Percentiles rank a stretch among this genome's conserved stretches.
Conservation (phyloP, 2,888 invertebrate species). For the Sarcophaga caerulescens region DNA sequence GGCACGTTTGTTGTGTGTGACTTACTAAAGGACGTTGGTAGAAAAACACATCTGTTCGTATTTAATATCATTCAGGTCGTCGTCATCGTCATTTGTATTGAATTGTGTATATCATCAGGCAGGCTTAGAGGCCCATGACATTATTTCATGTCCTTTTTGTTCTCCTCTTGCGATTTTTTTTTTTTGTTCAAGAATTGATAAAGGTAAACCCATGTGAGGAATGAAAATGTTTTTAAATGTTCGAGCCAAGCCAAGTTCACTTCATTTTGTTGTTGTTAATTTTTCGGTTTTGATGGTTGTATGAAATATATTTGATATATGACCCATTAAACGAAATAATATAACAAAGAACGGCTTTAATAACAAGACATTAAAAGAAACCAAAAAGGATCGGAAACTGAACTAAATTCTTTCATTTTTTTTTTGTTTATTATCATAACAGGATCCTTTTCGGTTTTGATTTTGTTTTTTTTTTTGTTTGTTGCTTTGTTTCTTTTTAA, state of each 20-base stretch:
- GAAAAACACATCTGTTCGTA: slow-evolving; percentile 61
- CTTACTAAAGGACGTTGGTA: neutral
- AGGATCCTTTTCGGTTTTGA: slow-evolving; percentile 29
- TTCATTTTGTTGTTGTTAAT: no score
- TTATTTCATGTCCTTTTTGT: slow-evolving; percentile 6
- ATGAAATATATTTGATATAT: slow-evolving; percentile 4
- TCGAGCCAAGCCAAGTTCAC: no score
- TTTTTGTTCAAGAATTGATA: slow-evolving; percentile 44
- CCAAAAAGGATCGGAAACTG: neutral
- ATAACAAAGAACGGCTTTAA: slow-evolving; percentile 25
- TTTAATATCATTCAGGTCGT: slow-evolving; percentile 33
- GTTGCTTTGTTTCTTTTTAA: slow-evolving; percentile 7
- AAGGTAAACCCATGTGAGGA: slow-evolving; percentile 40
- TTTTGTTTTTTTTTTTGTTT: slow-evolving; percentile 38
- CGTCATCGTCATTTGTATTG: slow-evolving; percentile 14
- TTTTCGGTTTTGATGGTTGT: neutral
- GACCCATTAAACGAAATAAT: slow-evolving; percentile 39
- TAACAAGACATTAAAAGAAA: slow-evolving; percentile 10
- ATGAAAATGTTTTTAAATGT: slow-evolving; percentile 4
- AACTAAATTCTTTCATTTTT: neutral
- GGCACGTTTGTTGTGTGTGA: slow-evolving; percentile 1
- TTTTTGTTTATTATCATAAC: slow-evolving; percentile 27
- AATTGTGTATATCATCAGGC: slow-evolving; percentile 18
- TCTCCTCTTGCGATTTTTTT: neutral
- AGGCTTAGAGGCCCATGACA: slow-evolving; percentile 43